phyloP scores from a whole-genome alignment of 2,797 vertebrate genomes.

The Dermochelys coriacea region DNA sequence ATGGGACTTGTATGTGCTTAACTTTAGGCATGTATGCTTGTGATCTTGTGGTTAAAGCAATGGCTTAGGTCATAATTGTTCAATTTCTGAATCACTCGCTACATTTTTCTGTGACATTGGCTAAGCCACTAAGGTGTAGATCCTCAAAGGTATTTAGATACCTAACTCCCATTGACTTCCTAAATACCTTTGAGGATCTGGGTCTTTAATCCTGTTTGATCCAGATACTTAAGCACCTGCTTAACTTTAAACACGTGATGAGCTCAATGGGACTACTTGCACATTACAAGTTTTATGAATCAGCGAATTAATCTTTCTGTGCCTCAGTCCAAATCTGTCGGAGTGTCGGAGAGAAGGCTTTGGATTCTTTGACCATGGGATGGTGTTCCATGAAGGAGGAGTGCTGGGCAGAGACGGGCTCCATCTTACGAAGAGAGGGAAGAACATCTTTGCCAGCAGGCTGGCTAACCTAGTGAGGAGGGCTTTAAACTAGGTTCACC shows the following conservation, averaged over 20 bases:
- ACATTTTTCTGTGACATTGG: neutral
- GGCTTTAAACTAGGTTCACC: too few relatives aligned
- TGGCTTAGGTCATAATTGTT: accelerated
- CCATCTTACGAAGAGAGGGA: too few relatives aligned
- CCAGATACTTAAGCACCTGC: neutral
- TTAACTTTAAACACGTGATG: neutral
- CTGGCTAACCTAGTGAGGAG: too few relatives aligned
- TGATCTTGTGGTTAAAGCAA: neutral
- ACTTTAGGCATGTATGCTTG: too few relatives aligned
- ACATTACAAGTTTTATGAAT: neutral
- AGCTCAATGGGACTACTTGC: neutral
- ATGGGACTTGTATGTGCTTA: too few relatives aligned
- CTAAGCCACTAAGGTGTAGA: neutral
- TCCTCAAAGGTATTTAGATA: neutral
- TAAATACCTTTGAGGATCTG: neutral
- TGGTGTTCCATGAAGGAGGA: too few relatives aligned
- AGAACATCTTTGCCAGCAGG: too few relatives aligned
- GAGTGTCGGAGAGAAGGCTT: too few relatives aligned
- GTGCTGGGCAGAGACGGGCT: too few relatives aligned
- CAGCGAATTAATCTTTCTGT: neutral
- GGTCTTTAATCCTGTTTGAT: neutral
- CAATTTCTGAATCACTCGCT: neutral
- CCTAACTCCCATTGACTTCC: neutral
- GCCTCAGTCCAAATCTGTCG: neutral
- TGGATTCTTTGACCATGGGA: too few relatives aligned